Evolutionary conservation across 2,113 vertebrate genomes (phyloP).

Genomic region (Salvelinus fontinalis): DNA sequence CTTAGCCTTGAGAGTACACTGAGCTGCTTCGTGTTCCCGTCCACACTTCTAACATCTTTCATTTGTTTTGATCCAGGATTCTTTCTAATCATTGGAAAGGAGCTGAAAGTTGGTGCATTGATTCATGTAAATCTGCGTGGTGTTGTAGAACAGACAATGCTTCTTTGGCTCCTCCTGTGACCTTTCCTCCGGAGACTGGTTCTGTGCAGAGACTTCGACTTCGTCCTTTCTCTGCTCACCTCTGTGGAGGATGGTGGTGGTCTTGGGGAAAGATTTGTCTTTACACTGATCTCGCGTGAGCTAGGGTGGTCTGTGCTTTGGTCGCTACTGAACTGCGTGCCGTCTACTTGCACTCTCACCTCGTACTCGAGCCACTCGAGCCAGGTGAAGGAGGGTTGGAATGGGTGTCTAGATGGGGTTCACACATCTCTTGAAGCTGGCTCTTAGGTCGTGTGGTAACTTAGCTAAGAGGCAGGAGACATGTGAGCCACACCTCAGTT

Average conservation of each 20-base stretch:
- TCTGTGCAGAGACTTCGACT: background rate
- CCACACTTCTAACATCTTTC: constrained; percentile 17
- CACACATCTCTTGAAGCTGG: background rate
- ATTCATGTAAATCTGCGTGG: constrained; percentile 9
- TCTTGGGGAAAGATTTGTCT: background rate
- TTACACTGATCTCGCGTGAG: background rate
- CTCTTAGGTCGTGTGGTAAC: constrained; percentile 6
- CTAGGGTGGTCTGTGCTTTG: too few species aligned
- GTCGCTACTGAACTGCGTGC: background rate
- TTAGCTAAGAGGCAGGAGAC: background rate
- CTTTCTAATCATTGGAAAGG: constrained; percentile 1
- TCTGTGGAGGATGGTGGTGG: background rate
- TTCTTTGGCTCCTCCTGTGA: background rate
- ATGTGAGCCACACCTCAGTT: constrained; percentile 16
- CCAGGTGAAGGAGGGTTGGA: background rate
- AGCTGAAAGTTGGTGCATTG: background rate
- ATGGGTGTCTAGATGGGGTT: background rate
- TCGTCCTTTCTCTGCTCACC: too few species aligned
- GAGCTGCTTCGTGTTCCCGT: background rate
- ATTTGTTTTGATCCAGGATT: background rate
- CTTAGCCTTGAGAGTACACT: background rate
- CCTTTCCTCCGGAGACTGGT: background rate
- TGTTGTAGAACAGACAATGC: constrained; percentile 22
- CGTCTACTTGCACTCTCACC: background rate
- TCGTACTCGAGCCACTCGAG: constrained; percentile 14